Base-by-base conservation (phyloP, 1,140 invertebrate genomes). In the Platyscapa corneri region DNA sequence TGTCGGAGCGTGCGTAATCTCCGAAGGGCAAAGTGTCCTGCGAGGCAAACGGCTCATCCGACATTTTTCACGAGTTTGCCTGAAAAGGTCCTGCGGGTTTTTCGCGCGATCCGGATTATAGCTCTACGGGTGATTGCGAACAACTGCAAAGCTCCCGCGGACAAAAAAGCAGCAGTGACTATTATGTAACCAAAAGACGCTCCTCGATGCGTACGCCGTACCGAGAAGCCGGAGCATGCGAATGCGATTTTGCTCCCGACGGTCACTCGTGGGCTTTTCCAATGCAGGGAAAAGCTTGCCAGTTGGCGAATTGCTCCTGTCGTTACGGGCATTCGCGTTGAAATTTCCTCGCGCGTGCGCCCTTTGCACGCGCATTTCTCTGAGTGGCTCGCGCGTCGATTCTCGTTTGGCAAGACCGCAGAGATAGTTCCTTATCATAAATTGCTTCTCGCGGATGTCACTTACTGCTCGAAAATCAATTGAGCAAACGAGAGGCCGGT, bases 1-100 rank as follows among this genome's bases (percentile, higher is more conserved):
- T 88, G 88, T 88, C 83, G 87, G 87, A 82, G 89, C 88, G 86
- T 86, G 80, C 86, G 78, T 84, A 89, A 90, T 84, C 76, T 37
- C 79, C 77, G 49, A 39, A 85, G 87, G 72, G 65, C 12, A 46
- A 80, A 78, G 53, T 34, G 64, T 81, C 27, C 53, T 34, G 23
- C 32, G 8, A 56, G 70, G 60, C 30, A 42, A 74, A 39, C 70
- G 18, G 84, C 78, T 81, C 67, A 81, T 85, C 78, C 87, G 83
- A 89, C 89, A 84, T 90, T 89, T 46, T 89, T 89, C 84, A 74
- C 80, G 53, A 82, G 79, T 82, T 83, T 83, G 75, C 37, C 60
- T 79, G 78, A 39, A 83, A 84, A 60, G 82, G 85, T 67, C 46
- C 39, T 56, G 39, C 70, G 56, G 82, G 80, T 86, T 81, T 86